Conservation (phyloP, 1,140 invertebrate species). For the Drosophila ananassae region DNA sequence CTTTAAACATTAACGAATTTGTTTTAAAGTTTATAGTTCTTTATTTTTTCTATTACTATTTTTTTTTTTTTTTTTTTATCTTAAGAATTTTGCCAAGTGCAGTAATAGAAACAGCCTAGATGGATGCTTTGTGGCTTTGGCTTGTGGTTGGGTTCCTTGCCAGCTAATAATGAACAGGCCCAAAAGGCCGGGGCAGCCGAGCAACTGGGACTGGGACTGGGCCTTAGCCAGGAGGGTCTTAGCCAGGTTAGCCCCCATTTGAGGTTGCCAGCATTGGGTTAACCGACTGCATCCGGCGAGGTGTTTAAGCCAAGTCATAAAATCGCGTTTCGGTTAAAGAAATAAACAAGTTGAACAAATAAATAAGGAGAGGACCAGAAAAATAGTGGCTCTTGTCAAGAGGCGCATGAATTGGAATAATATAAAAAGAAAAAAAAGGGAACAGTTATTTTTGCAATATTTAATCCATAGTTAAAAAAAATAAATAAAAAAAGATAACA, state of each 20-base stretch:
- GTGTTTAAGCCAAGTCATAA: constrained; percentile 40
- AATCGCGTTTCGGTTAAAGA: constrained; percentile 7
- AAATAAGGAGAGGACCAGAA: too few relatives aligned
- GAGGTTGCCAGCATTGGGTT: constrained; percentile 9
- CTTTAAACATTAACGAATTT: too few relatives aligned
- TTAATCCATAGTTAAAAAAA: too few relatives aligned
- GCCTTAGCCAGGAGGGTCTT: not conserved
- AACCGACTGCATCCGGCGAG: constrained; percentile 32
- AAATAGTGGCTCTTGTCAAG: too few relatives aligned
- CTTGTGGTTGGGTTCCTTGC: constrained; percentile 20
- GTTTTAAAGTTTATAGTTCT: too few relatives aligned
- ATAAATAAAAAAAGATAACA: too few relatives aligned
- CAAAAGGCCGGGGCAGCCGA: not conserved
- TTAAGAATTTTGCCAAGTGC: not conserved
- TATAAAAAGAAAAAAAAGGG: too few relatives aligned
- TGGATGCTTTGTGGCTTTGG: constrained; percentile 31
- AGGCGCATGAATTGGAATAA: too few relatives aligned
- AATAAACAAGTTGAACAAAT: not conserved
- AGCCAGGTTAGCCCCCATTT: not conserved
- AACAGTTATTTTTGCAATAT: too few relatives aligned
- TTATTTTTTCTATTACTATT: not conserved
- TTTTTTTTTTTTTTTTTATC: not conserved
- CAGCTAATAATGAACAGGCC: constrained; percentile 40
- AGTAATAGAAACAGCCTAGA: not conserved
- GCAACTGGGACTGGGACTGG: not conserved